These are phyloP conservation scores for Acrobasis consociella DNA, from an alignment of 2,888 invertebrate species.

Conservation along the genomic window DNA sequence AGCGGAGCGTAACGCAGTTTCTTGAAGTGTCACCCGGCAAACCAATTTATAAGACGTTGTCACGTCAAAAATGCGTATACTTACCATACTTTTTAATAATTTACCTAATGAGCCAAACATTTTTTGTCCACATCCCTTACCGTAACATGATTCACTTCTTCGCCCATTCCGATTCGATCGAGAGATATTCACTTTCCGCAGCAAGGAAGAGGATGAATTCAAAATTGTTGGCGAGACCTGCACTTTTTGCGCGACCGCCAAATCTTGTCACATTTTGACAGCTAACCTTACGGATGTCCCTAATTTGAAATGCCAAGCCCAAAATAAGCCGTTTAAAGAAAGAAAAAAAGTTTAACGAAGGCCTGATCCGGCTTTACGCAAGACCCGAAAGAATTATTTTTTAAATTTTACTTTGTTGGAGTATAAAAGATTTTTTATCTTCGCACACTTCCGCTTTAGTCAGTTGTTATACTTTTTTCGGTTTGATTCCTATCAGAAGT, in stretches of 20 bases:
- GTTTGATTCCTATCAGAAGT: background rate
- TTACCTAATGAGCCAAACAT: too few species aligned
- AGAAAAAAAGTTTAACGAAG: slow-evolving; percentile 29
- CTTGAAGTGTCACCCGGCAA: too few species aligned
- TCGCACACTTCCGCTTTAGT: slow-evolving; percentile 16
- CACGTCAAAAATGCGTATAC: too few species aligned
- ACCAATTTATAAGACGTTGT: too few species aligned
- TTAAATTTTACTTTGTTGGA: slow-evolving; percentile 1
- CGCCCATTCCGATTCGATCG: too few species aligned
- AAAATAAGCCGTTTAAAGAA: slow-evolving; percentile 38
- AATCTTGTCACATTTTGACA: slow-evolving; percentile 38
- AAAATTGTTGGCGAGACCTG: background rate
- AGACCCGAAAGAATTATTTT: slow-evolving; percentile 22
- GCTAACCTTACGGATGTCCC: slow-evolving; percentile 36
- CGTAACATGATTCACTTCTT: too few species aligned
- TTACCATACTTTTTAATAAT: too few species aligned
- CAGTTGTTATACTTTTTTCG: slow-evolving; percentile 7
- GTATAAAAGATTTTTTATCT: slow-evolving; percentile 16
- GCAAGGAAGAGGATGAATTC: background rate
- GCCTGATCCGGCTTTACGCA: slow-evolving; percentile 33
- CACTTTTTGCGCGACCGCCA: slow-evolving; percentile 26
- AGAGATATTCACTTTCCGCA: too few species aligned
- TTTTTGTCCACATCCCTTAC: too few species aligned
- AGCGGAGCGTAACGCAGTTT: too few species aligned
- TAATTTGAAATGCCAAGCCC: slow-evolving; percentile 38